Percentiles rank a stretch among this genome's conserved stretches.
Conservation (phyloP, 35 echinoderm and acorn worm species). For the Acanthaster planci region DNA sequence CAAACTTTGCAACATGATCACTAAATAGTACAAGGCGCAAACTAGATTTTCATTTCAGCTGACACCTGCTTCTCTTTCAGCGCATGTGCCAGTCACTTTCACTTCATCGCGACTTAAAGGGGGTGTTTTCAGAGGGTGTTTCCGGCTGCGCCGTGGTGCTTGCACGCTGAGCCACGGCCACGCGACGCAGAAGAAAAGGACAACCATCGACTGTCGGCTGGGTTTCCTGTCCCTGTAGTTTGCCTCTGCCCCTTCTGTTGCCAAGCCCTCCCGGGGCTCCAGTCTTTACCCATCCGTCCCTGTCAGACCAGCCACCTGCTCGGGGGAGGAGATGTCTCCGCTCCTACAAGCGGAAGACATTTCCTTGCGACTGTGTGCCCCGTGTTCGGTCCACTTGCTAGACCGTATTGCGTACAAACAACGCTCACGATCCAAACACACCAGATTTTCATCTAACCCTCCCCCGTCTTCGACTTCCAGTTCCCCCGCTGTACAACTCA, state of each 20-base stretch:
- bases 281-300: neutral
- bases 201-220: neutral
- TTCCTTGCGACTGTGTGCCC: neutral
- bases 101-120: neutral
- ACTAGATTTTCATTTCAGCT: neutral
- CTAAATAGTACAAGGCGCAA: too few relatives aligned
- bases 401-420: neutral
- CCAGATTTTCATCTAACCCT: neutral
- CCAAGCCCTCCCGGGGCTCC: neutral
- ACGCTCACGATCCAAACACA: neutral
- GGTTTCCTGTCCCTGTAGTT: slow-evolving; percentile 8
- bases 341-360: slow-evolving; percentile 12
- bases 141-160: neutral
- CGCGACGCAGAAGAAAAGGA: neutral
- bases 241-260: neutral
- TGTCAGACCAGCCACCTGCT: slow-evolving; percentile 1
- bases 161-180: too few relatives aligned
- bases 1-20: too few relatives aligned
- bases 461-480: too few relatives aligned
- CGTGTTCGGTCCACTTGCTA: slow-evolving; percentile 6
- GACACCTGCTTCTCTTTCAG: neutral
- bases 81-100: neutral
- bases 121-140: neutral
- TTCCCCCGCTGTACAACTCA: too few relatives aligned
- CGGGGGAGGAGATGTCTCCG: neutral